These are phyloP conservation scores for Noctilio leporinus DNA, from an alignment of 2,113 vertebrate genomes.

Conservation along the genomic window DNA sequence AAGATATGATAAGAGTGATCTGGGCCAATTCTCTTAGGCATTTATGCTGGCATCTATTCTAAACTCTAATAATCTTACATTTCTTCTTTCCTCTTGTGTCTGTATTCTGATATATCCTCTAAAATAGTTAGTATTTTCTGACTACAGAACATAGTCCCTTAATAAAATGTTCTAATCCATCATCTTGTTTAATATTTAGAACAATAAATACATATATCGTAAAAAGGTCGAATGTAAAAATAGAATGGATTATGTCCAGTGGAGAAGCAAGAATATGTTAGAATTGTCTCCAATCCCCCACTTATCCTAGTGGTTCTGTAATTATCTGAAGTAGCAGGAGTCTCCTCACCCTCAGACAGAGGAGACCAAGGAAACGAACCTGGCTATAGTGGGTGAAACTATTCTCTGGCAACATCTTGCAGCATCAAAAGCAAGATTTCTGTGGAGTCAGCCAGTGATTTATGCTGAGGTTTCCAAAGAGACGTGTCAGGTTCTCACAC, in stretches of 20 bases:
- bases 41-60: not conserved
- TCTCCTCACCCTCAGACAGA: not conserved
- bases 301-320: not conserved
- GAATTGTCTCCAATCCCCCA: not conserved
- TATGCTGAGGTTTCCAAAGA: not conserved
- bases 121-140: not conserved
- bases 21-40: not conserved
- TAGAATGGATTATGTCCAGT: not conserved
- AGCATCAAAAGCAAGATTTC: not conserved
- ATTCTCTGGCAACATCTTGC: not conserved
- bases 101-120: not conserved
- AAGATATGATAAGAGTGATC: not conserved
- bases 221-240: not conserved
- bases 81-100: not conserved
- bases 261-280: not conserved
- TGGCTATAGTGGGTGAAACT: not conserved
- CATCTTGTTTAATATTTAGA: not conserved
- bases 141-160: not conserved
- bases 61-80: not conserved
- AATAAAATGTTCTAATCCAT: not conserved
- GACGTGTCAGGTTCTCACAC: not conserved
- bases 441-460: not conserved
- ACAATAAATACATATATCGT: not conserved
- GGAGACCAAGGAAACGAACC: not conserved
- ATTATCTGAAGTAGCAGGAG: not conserved